Base-by-base conservation (phyloP, 2,888 invertebrate species). In the Adineta ricciae region DNA sequence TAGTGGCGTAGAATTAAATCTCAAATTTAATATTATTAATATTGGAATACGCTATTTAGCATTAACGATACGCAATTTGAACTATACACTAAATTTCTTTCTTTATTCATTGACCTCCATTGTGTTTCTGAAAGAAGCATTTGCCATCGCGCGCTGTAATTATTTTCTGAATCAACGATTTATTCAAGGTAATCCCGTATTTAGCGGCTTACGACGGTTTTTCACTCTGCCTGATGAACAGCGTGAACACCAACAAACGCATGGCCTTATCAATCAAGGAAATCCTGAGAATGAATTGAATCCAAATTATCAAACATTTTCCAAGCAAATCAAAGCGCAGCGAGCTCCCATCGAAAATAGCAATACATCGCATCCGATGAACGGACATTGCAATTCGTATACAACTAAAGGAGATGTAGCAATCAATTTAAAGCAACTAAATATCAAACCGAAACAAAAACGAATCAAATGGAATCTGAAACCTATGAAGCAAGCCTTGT, bases 11-110 rank as follows among this genome's bases (percentile, higher is more conserved):
- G 41, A 78, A 11, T 19, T 64, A 32, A 64, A 64, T 64, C n/a
- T 78, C 1, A 78, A 78, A 78, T 21, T 78, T 24, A 78, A 78
- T 78, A 78, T 78, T 24, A 32, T 78, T 38, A 78, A 78, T 78
- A 78, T 78, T 78, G 78, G 41, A n/a, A n/a, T 78, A 36, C 78
- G 78, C n/a, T 78, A 78, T 78, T 78, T 78, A n/a, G 41, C 78
- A 41, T 78, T 78, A 78, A 78, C 78, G 24, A 78, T 78, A 41
- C 21, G 78, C 9, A 78, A 78, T 78, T 41, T 78, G n/a, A 78
- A 78, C 41, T 78, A 78, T 41, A 78, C 78, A 41, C n/a, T 78
- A 24, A 78, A 78, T 41, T 78, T 78, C 24, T 78, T 78, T 41
- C 41, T 78, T 36, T 78, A 78, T 41, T 41, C 41, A 24, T 78